phyloP scores from a whole-genome alignment of 2,888 invertebrate species.

The Latrodectus elegans region DNA sequence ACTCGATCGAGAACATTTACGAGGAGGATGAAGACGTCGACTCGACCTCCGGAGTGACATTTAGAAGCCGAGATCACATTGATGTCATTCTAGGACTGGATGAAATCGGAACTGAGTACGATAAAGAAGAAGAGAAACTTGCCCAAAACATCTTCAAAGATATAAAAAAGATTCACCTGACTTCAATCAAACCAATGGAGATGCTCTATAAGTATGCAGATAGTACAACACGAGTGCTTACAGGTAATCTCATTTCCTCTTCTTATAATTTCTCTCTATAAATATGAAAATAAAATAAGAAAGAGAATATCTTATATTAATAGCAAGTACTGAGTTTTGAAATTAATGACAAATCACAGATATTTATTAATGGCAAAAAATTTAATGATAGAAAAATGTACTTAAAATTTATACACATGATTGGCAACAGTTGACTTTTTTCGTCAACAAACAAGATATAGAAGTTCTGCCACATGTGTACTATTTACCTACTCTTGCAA shows the following conservation, averaged over 20 bases:
- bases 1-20: slow-evolving; percentile 62
- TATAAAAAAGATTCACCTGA: slow-evolving; percentile 88
- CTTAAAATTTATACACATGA: no score
- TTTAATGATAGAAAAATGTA: no score
- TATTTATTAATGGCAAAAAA: no score
- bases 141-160: slow-evolving; percentile 82
- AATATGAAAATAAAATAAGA: no score
- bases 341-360: no score
- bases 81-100: slow-evolving; percentile 82
- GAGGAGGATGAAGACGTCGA: slow-evolving; percentile 76
- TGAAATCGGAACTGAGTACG: slow-evolving; percentile 76
- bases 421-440: no score
- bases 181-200: slow-evolving; percentile 91
- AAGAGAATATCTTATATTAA: no score
- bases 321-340: no score
- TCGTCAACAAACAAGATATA: no score
- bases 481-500: no score
- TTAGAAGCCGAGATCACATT: slow-evolving; percentile 81
- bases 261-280: neutral
- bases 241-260: slow-evolving; percentile 45
- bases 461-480: no score
- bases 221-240: slow-evolving; percentile 86
- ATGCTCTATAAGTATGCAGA: slow-evolving; percentile 92
- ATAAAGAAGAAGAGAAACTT: slow-evolving; percentile 70
- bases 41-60: slow-evolving; percentile 79